Evolutionary conservation across 2,113 vertebrate species (phyloP).

Genomic region (Chinchilla lanigera): DNA sequence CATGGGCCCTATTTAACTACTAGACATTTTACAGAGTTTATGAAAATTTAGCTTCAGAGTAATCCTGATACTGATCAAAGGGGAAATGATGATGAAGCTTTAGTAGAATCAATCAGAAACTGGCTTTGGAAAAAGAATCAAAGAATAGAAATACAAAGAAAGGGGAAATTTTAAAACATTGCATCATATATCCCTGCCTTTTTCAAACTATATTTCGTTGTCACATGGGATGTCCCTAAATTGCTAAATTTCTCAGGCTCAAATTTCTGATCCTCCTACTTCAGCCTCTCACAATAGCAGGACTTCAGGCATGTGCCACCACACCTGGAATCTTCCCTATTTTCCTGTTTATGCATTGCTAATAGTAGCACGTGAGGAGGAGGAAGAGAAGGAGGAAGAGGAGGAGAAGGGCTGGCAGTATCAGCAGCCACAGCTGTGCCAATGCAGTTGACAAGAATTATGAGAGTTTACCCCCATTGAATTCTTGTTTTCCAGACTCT

Average conservation of each 20-base stretch:
- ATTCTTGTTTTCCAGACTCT: background rate
- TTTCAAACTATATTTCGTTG: background rate
- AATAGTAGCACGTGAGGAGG: background rate
- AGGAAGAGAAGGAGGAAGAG: background rate
- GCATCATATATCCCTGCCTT: background rate
- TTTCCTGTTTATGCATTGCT: background rate
- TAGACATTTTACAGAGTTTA: background rate
- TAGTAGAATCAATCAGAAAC: background rate
- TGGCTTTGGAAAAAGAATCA: background rate
- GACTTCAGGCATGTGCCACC: background rate
- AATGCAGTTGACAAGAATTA: background rate
- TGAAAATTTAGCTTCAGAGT: background rate
- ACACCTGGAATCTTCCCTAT: background rate
- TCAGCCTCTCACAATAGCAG: background rate
- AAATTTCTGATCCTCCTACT: background rate
- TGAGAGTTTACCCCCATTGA: background rate
- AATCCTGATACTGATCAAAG: background rate
- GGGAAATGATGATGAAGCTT: rapidly evolving
- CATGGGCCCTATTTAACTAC: too few species aligned
- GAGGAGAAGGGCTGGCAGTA: background rate
- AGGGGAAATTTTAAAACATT: background rate
- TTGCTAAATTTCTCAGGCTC: background rate
- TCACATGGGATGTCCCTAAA: background rate
- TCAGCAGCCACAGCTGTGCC: background rate
- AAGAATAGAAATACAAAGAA: background rate